Percentiles rank a stretch among this genome's conserved stretches.
Evolutionary conservation across 2,797 vertebrate genomes (phyloP).

Genomic region (Pogoniulus pusillus): DNA sequence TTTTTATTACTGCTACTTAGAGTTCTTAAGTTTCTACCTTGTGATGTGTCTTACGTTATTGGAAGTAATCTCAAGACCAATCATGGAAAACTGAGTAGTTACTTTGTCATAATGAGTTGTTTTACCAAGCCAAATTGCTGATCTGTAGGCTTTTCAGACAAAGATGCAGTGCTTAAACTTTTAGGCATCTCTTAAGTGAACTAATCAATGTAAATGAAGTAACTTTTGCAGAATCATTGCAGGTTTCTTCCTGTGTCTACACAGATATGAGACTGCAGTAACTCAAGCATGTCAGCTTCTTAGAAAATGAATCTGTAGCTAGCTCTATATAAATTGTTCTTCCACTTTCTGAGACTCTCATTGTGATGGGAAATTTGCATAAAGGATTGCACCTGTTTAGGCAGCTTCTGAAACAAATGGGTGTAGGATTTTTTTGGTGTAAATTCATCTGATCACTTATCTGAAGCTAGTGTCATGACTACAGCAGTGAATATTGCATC

Average conservation of each 20-base stretch:
- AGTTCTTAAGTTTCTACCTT: background rate
- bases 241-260: background rate
- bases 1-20: background rate
- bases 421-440: constrained; percentile 42
- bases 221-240: constrained; percentile 6
- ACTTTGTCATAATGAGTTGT: background rate
- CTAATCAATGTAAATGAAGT: constrained; percentile 23
- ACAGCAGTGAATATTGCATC: constrained; percentile 46
- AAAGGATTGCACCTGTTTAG: constrained; percentile 57
- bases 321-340: constrained; percentile 30
- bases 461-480: constrained; percentile 1
- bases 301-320: constrained; percentile 20
- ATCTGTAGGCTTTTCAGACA: constrained; percentile 10
- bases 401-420: constrained; percentile 58
- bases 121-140: constrained; percentile 24
- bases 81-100: background rate
- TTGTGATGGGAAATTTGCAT: background rate
- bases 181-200: background rate
- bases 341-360: background rate
- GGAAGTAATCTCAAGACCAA: background rate
- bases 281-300: constrained; percentile 16
- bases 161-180: constrained; percentile 19
- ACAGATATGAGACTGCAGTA: constrained; percentile 2
- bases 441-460: background rate
- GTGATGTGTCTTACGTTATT: background rate